Base-by-base conservation (phyloP, 2,113 vertebrate genomes). In the Zosterops japonicus region DNA sequence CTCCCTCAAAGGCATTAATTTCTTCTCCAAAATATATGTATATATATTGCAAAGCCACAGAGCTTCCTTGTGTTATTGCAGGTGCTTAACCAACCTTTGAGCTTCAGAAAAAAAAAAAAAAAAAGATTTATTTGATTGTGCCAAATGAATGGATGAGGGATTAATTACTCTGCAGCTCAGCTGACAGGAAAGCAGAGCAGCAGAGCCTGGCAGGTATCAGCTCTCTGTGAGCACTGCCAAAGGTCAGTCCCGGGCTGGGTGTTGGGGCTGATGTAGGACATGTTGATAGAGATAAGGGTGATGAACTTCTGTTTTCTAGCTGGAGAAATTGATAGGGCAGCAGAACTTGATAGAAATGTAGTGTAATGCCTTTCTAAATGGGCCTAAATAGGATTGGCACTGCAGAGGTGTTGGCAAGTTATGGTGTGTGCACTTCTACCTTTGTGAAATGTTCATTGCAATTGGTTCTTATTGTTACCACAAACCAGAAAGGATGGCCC, bases 81-180 rank as follows among this genome's bases (percentile, higher is more conserved):
- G 95, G 88, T 89, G 78, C 47, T 95, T 93, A 94, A 52, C 56
- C 46, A 90, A 47, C 50, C 49, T 90, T 83, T 87, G 71, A 92
- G 53, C 59, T 67, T 87, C 5, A n/a, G n/a, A 11, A 50, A 64
- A 85, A 94, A 64, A 20, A 5, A 6, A 39, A 39, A 12, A 7
- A 52, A 20, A 17, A 24, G 47, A 72, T 65, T 72, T 82, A 61
- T 83, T 64, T 76, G 75, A 63, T 46, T 90, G 18, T 55, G 72
- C 44, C 82, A 87, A 42, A 55, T 13, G 31, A 63, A n/a, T 60
- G 3, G 2, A 5, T 79, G 72, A 61, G 60, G 52, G 61, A 31
- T 81, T 14, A 1, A n/a, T 81, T 14, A 1, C 33, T 69, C 20
- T 85, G 15, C 57, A 42, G 65, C 14, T 80, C 61, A n/a, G 57